Base-by-base conservation (phyloP, 2,797 vertebrate species). In the Tenualosa ilisha region DNA sequence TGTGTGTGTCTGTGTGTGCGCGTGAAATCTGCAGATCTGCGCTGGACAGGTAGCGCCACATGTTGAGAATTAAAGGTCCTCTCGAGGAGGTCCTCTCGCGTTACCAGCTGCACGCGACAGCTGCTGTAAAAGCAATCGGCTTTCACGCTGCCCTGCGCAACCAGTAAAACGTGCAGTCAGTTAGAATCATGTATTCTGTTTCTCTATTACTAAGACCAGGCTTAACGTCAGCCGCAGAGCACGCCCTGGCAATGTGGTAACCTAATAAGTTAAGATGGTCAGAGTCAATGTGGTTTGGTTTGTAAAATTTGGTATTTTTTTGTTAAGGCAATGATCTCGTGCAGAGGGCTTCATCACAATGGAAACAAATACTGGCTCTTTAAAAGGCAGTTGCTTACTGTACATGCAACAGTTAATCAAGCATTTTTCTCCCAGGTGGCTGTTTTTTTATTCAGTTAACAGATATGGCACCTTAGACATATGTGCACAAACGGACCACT, bases 51-150 rank as follows among this genome's bases (percentile, higher is more conserved):
- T 96, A 95, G 92, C 86, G 89, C 93, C 94, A 95, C 95, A 95
- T 96, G 94, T 94, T 93, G 85, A 92, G 93, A 93, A 92, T 94
- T 94, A 93, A 91, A 3, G 93, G 91, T 89, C 89, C 88, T 79
- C 72, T 91, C 90, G 90, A 26, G 86, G 84, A 89, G 90, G 88
- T 87, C 83, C 61, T 89, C 89, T 94, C 86, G 63, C 88, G 91
- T 95, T 94, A 95, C 95, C 94, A 94, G 93, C 94, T 94, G 94
- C 94, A 94, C 93, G 93, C 93, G 94, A 94, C 95, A 96, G 95
- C 95, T 96, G 95, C 93, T 90, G 87, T 90, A 91, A 88, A 91
- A 92, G 85, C 86, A 92, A 93, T 95, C 93, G 88, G 87, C 90
- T 95, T 94, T 93, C 94, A 84, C 49, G 11, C 81, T 92, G 93